Conservation (phyloP, 2,888 invertebrate genomes). For the Amblyteles armatorius region DNA sequence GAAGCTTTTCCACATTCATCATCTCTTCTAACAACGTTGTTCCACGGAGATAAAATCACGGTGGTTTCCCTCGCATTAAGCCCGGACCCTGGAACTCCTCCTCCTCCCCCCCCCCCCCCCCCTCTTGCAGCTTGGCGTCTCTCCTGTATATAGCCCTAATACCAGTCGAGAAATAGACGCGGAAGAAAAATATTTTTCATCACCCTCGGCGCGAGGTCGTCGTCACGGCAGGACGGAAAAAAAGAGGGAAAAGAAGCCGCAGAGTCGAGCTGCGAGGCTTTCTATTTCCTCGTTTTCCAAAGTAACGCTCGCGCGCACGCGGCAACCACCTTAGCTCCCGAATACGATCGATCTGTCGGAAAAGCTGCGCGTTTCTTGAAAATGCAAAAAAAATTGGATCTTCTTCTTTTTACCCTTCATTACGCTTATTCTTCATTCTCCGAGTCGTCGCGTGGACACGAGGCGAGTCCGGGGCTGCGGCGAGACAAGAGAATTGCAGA, state of each 20-base stretch:
- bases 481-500: neutral
- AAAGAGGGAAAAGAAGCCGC: neutral
- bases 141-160: slow-evolving; percentile 16
- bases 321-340: slow-evolving; percentile 16
- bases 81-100: slow-evolving; percentile 10
- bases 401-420: neutral
- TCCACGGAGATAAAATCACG: slow-evolving; percentile 64
- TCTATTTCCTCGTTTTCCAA: slow-evolving; percentile 24
- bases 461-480: neutral
- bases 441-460: too few relatives aligned
- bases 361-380: slow-evolving; percentile 7
- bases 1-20: slow-evolving; percentile 66
- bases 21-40: slow-evolving; percentile 66
- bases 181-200: slow-evolving; percentile 61
- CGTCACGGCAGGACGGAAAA: slow-evolving; percentile 1
- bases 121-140: neutral
- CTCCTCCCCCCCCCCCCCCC: neutral
- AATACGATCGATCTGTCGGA: slow-evolving; percentile 47
- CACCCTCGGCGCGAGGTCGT: slow-evolving; percentile 27
- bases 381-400: neutral
- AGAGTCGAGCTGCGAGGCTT: slow-evolving; percentile 10
- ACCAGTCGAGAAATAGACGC: slow-evolving; percentile 16
- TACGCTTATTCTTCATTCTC: neutral
- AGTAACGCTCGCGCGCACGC: neutral
- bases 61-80: slow-evolving; percentile 64